A percentile compares a stretch with the other conserved stretches of the same genome.
Conservation (phyloP, 2,888 invertebrate species). For the Tyria jacobaeae region DNA sequence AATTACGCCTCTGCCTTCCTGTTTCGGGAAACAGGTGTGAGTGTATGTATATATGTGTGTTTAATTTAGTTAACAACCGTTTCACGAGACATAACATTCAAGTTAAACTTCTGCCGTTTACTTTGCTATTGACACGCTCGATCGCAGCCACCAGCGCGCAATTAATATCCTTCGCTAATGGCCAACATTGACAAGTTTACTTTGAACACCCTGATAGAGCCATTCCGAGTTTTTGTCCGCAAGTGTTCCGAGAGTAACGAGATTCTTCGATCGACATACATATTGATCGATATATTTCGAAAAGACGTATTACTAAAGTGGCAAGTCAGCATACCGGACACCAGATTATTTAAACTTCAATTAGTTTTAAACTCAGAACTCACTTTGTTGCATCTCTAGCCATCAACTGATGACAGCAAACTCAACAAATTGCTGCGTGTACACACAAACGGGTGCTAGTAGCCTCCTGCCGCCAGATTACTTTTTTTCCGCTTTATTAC, state of each 20-base stretch:
- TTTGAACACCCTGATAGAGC: constrained; percentile 30
- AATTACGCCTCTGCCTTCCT: too few relatives aligned
- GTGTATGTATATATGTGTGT: too few relatives aligned
- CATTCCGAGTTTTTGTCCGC: constrained; percentile 18
- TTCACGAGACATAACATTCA: not conserved
- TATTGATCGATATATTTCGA: constrained; percentile 21
- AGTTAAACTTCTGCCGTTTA: constrained; percentile 17
- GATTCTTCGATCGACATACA: constrained; percentile 15
- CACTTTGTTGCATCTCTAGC: too few relatives aligned
- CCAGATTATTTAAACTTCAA: too few relatives aligned
- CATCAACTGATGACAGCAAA: too few relatives aligned
- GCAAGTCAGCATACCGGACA: not conserved
- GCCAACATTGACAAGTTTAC: constrained; percentile 34
- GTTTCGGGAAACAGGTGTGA: too few relatives aligned
- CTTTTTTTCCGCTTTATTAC: too few relatives aligned
- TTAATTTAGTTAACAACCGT: too few relatives aligned
- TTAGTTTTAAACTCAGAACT: too few relatives aligned
- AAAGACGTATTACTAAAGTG: not conserved
- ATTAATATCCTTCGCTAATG: constrained; percentile 47
- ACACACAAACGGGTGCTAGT: too few relatives aligned
- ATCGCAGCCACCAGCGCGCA: constrained; percentile 23
- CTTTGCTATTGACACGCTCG: not conserved
- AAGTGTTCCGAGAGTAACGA: constrained; percentile 16
- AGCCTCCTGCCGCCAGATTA: too few relatives aligned
- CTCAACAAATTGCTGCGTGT: too few relatives aligned